These are phyloP conservation scores for Delphinus delphis DNA, from an alignment of 2,113 vertebrate genomes.

Conservation along the genomic window DNA sequence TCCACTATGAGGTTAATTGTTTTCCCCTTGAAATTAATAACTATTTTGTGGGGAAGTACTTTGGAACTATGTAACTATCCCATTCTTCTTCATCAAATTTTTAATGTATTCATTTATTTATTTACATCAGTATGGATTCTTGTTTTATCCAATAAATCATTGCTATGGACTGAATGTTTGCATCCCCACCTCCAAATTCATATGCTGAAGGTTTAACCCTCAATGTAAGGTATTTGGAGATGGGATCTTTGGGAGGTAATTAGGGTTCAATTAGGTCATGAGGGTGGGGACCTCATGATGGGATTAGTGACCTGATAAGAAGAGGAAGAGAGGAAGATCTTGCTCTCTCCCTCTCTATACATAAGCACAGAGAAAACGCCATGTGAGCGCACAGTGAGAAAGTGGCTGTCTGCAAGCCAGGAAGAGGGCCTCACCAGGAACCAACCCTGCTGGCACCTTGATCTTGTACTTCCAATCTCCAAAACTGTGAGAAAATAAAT, in stretches of 20 bases:
- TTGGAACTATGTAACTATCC: neutral
- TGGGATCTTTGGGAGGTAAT: neutral
- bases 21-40: neutral
- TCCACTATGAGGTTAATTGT: neutral
- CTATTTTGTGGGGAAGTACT: neutral
- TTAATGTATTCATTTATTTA: neutral
- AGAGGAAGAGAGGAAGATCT: neutral
- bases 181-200: neutral
- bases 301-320: neutral
- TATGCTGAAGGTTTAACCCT: neutral
- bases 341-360: neutral
- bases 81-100: neutral
- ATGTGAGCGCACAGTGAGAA: neutral
- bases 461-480: neutral
- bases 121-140: neutral
- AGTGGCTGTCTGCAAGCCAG: neutral
- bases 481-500: neutral
- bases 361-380: neutral
- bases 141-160: neutral
- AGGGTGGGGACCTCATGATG: neutral
- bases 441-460: neutral
- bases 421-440: neutral
- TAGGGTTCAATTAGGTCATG: neutral
- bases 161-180: neutral
- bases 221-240: neutral